These are phyloP conservation scores for Rattus norvegicus DNA, from an alignment of 2,113 vertebrate species.

Conservation along the genomic window DNA sequence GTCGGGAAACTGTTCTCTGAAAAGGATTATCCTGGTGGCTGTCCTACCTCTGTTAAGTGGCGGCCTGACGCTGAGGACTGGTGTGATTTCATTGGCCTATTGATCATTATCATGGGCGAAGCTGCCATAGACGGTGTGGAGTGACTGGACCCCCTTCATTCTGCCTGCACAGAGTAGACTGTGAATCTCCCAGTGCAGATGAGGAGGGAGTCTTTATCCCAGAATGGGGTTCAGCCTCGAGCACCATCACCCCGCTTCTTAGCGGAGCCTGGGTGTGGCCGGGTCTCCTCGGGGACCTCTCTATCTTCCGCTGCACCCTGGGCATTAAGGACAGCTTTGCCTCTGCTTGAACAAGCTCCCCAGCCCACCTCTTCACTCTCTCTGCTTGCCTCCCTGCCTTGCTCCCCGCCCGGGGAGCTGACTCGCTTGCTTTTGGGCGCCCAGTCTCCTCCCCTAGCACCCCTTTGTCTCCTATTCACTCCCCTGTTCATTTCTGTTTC, in stretches of 20 bases:
- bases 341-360: slow-evolving; percentile 24
- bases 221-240: not conserved
- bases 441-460: not conserved
- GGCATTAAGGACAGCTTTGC: not conserved
- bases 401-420: slow-evolving; percentile 52
- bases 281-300: not conserved
- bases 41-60: not conserved
- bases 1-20: not conserved
- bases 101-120: not conserved
- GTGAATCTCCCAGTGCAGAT: accelerated
- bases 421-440: slow-evolving; percentile 65
- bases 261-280: not conserved
- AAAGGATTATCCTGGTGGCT: not conserved
- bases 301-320: not conserved
- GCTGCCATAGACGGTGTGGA: accelerated
- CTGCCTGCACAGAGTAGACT: accelerated
- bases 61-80: not conserved
- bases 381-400: slow-evolving; percentile 60
- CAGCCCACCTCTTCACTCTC: not conserved
- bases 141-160: not conserved
- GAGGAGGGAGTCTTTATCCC: not conserved
- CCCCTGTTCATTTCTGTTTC: slow-evolving; percentile 87
- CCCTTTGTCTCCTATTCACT: slow-evolving; percentile 65
- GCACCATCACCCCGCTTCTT: not conserved
- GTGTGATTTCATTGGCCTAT: slow-evolving; percentile 22